These are phyloP conservation scores for Ochropacha duplaris DNA, from an alignment of 2,888 invertebrate species.

Conservation along the genomic window DNA sequence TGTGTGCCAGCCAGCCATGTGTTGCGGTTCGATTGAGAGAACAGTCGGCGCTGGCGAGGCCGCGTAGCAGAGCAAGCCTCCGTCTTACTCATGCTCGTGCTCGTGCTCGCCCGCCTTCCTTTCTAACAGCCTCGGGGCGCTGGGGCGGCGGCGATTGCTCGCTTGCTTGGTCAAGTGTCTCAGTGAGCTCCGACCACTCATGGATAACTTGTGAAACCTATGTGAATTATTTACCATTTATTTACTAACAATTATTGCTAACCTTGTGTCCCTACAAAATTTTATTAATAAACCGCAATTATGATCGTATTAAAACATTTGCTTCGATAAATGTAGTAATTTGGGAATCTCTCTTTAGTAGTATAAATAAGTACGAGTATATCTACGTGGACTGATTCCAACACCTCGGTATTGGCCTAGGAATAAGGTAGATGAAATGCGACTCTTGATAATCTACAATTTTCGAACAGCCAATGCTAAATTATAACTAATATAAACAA, in stretches of 20 bases:
- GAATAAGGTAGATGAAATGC: not conserved
- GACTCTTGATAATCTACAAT: conserved; percentile 4
- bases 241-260: conserved; percentile 67
- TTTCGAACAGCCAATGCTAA: conserved; percentile 14
- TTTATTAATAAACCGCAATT: conserved; percentile 19
- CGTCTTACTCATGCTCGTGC: conserved; percentile 7
- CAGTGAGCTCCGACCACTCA: conserved; percentile 35
- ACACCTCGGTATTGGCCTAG: not conserved
- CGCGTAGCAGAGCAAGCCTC: conserved; percentile 82
- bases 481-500: conserved; percentile 40
- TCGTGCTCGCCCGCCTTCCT: not conserved
- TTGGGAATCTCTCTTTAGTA: conserved; percentile 18
- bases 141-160: conserved; percentile 18
- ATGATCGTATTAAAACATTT: conserved; percentile 16
- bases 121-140: conserved; percentile 24
- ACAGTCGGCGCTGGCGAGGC: conserved; percentile 66
- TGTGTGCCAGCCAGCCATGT: no score
- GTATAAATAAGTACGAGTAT: conserved; percentile 13
- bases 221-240: conserved; percentile 49
- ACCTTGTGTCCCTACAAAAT: conserved; percentile 56
- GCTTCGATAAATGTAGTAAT: conserved; percentile 10
- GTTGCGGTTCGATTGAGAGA: not conserved
- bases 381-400: not conserved
- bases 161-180: conserved; percentile 19
- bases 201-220: conserved; percentile 54